Evolutionary conservation across 2,888 invertebrate species (phyloP).

Genomic region (Colostygia pectinataria): DNA sequence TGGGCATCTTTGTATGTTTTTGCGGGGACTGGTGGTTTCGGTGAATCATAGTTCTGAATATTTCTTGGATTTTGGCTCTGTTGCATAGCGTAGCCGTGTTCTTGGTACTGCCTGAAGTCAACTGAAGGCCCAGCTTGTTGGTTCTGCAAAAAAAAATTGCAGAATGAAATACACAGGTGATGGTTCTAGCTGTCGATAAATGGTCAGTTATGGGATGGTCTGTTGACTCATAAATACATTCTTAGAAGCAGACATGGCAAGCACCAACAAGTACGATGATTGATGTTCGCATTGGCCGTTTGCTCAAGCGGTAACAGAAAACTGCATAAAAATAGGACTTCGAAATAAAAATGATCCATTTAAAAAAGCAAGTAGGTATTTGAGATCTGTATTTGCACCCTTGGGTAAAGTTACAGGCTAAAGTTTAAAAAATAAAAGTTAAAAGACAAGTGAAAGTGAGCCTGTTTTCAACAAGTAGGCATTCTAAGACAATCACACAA

Average conservation of each 20-base stretch:
- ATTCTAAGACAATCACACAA: neutral
- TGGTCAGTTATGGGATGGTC: constrained; percentile 11
- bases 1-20: constrained; percentile 74
- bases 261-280: constrained; percentile 20
- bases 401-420: no score
- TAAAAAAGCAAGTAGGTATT: no score
- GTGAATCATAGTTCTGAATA: constrained; percentile 71
- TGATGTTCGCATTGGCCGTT: constrained; percentile 15
- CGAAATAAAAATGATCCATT: no score
- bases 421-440: no score
- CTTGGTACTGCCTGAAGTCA: constrained; percentile 80
- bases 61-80: constrained; percentile 67
- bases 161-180: neutral
- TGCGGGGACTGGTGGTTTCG: constrained; percentile 76
- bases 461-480: no score
- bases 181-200: neutral
- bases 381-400: no score
- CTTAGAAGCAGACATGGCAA: constrained; percentile 10
- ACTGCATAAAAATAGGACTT: neutral
- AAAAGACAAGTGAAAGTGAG: no score
- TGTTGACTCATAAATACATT: constrained; percentile 29
- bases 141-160: constrained; percentile 58
- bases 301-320: constrained; percentile 9
- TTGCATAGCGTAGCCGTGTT: constrained; percentile 79
- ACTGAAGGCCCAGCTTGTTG: constrained; percentile 77